These are phyloP conservation scores for Halichoeres trimaculatus DNA, from an alignment of 2,113 vertebrate species.

Conservation along the genomic window DNA sequence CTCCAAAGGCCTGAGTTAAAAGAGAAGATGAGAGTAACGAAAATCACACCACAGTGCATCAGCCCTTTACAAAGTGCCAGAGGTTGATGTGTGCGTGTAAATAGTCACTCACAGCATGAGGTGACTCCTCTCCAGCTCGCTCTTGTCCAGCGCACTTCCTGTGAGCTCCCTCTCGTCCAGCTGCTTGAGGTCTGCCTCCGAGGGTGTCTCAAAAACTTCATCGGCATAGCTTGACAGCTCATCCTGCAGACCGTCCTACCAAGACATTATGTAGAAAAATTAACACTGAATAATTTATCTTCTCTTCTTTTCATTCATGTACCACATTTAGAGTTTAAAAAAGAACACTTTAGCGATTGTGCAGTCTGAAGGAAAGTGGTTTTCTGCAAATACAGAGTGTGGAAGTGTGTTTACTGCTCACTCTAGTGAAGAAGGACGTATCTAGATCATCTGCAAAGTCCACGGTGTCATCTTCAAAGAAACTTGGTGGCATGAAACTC, in stretches of 20 bases:
- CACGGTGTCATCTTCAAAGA: slow-evolving; percentile 92
- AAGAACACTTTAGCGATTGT: too few relatives aligned
- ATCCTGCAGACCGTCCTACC: slow-evolving; percentile 91
- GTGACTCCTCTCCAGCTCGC: slow-evolving; percentile 92
- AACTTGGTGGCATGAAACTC: slow-evolving; percentile 93
- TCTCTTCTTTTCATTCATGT: too few relatives aligned
- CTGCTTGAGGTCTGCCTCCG: slow-evolving; percentile 87
- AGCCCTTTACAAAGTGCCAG: neutral
- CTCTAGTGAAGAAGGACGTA: slow-evolving; percentile 96
- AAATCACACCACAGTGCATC: neutral
- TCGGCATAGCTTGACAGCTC: slow-evolving; percentile 93
- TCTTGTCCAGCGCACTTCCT: slow-evolving; percentile 90
- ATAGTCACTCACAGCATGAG: slow-evolving; percentile 89
- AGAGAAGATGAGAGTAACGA: too few relatives aligned
- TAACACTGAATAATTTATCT: too few relatives aligned
- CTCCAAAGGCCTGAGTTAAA: slow-evolving; percentile 87
- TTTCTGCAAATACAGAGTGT: neutral
- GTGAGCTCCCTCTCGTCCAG: slow-evolving; percentile 88
- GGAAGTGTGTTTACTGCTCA: slow-evolving; percentile 73
- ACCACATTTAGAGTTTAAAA: neutral
- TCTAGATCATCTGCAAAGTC: slow-evolving; percentile 96
- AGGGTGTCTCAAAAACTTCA: slow-evolving; percentile 94
- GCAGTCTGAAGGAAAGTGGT: too few relatives aligned
- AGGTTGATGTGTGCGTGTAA: neutral
- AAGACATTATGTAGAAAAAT: slow-evolving; percentile 24